A percentile compares a stretch with the other conserved stretches of the same genome.
phyloP scores from a whole-genome alignment of 2,113 vertebrate genomes.

The Miniopterus natalensis region DNA sequence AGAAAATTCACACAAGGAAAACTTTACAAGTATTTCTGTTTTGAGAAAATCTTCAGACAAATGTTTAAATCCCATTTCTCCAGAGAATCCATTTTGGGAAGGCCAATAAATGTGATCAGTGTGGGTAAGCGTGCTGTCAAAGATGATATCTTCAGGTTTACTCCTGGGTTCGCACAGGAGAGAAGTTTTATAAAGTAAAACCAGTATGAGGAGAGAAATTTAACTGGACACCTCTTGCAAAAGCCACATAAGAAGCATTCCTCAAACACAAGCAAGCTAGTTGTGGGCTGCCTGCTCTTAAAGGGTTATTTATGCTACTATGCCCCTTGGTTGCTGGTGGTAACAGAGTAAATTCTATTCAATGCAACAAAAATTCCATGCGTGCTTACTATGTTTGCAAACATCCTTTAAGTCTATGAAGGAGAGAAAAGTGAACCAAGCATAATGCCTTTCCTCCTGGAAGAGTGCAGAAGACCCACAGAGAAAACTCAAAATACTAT shows the following conservation, averaged over 20 bases:
- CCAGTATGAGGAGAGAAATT: background rate
- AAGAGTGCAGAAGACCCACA: background rate
- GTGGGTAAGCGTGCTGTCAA: constrained; percentile 53
- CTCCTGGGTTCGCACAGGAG: background rate
- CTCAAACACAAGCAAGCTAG: constrained; percentile 23
- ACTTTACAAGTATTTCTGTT: constrained; percentile 36
- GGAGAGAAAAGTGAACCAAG: background rate
- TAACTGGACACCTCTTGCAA: constrained; percentile 37
- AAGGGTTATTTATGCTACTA: constrained; percentile 34
- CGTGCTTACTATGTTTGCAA: background rate
- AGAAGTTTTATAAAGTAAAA: constrained; percentile 44
- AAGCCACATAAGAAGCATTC: constrained; percentile 49
- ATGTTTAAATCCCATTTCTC: constrained; percentile 55
- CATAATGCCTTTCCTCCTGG: background rate
- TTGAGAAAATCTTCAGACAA: constrained; percentile 56
- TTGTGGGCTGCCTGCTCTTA: constrained; percentile 23
- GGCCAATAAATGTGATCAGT: constrained; percentile 37
- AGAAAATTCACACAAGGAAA: constrained; percentile 36
- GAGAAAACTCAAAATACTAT: background rate
- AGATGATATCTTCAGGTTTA: constrained; percentile 46
- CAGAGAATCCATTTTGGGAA: background rate
- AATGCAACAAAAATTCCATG: background rate
- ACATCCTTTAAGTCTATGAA: background rate
- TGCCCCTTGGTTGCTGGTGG: background rate
- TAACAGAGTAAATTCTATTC: constrained; percentile 37